phyloP scores from a whole-genome alignment of 1,140 invertebrate species.

The Phthorimaea operculella region DNA sequence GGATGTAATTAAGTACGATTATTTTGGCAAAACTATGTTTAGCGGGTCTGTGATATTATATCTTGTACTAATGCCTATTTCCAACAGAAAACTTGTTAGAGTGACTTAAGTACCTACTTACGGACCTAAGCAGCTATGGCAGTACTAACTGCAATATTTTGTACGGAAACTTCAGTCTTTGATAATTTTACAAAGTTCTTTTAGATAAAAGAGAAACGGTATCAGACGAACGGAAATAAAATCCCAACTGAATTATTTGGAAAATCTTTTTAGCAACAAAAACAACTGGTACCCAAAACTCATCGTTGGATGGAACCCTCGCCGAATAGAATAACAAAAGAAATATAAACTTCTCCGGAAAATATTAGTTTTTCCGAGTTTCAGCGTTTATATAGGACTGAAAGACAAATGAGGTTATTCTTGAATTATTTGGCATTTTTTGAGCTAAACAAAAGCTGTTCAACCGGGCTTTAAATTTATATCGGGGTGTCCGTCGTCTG shows the following conservation, averaged over 20 bases:
- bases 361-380: constrained; percentile 30
- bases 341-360: constrained; percentile 32
- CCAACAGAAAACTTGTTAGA: too few species aligned
- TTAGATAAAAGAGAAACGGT: too few species aligned
- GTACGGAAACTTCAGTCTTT: too few species aligned
- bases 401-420: constrained; percentile 28
- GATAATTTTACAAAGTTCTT: too few species aligned
- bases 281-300: constrained; percentile 16
- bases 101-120: too few species aligned
- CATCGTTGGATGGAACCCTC: constrained; percentile 11
- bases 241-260: too few species aligned
- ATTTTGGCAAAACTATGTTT: neutral
- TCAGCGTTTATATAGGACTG: constrained; percentile 22
- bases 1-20: neutral
- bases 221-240: too few species aligned
- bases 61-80: too few species aligned
- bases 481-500: neutral
- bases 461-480: neutral
- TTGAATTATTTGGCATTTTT: constrained; percentile 25
- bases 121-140: too few species aligned
- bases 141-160: too few species aligned
- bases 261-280: too few species aligned
- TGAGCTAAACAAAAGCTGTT: constrained; percentile 16
- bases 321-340: constrained; percentile 32
- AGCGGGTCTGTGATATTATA: neutral